These are phyloP conservation scores for Carcinoscorpius rotundicauda DNA, from an alignment of 1,140 invertebrate genomes.

Conservation along the genomic window DNA sequence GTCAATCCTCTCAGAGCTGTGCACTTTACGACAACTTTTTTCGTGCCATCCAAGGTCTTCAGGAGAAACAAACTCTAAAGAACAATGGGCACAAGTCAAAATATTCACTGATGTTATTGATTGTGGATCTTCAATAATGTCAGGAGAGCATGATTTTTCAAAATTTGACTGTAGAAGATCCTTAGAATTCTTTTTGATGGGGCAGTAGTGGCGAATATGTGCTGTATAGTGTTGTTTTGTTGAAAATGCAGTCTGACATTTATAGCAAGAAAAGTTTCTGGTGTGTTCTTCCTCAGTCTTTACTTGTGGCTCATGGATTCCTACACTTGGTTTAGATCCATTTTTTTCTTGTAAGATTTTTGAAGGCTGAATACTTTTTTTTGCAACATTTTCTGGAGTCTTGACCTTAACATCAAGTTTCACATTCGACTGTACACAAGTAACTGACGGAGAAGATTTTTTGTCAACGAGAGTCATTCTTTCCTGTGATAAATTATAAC, in stretches of 20 bases:
- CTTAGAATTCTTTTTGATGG: too few relatives aligned
- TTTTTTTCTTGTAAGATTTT: too few relatives aligned
- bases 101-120: too few relatives aligned
- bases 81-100: not conserved
- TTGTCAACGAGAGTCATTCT: not conserved
- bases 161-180: too few relatives aligned
- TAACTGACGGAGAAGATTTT: not conserved
- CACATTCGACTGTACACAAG: constrained; percentile 7
- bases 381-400: not conserved
- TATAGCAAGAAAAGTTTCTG: constrained; percentile 14
- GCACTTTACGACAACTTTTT: constrained; percentile 5
- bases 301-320: constrained; percentile 5
- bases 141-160: too few relatives aligned
- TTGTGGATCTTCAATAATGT: too few relatives aligned
- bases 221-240: constrained; percentile 15
- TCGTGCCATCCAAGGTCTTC: constrained; percentile 2
- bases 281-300: constrained; percentile 12
- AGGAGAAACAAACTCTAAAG: not conserved
- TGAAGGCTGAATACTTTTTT: not conserved
- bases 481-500: not conserved
- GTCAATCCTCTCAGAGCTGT: not conserved
- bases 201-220: constrained; percentile 16
- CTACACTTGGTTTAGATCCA: too few relatives aligned
- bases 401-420: constrained; percentile 14
- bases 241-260: constrained; percentile 15